phyloP scores from a whole-genome alignment of 2,113 vertebrate genomes.

The Corvus moneduloides region DNA sequence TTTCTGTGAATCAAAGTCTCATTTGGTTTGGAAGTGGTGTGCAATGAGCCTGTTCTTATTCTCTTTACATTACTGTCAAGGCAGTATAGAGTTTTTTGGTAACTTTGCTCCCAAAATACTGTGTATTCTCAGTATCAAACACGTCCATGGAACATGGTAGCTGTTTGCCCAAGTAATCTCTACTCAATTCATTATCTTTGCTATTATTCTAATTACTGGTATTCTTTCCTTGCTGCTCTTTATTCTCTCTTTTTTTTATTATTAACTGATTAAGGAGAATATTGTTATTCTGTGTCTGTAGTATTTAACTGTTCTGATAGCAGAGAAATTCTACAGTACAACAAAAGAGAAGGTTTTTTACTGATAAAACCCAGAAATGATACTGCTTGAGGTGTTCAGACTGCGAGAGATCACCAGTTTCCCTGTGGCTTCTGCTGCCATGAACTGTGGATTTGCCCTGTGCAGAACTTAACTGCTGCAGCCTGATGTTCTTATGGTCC shows the following conservation, averaged over 20 bases:
- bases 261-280: not conserved
- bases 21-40: conserved; percentile 4
- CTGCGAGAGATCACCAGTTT: not conserved
- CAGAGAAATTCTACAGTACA: not conserved
- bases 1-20: not conserved
- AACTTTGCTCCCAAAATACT: not conserved
- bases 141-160: not conserved
- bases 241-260: not conserved
- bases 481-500: not conserved
- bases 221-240: not conserved
- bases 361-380: not conserved
- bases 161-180: not conserved
- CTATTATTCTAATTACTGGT: not conserved
- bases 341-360: not conserved
- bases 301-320: not conserved
- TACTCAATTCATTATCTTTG: not conserved
- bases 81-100: not conserved
- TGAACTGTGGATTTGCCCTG: not conserved
- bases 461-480: not conserved
- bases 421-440: not conserved
- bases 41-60: not conserved
- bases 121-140: not conserved
- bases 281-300: not conserved
- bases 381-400: not conserved
- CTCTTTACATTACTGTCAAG: not conserved